A percentile compares a stretch with the other conserved stretches of the same genome.
Conservation (phyloP, 2,113 vertebrate genomes). For the Aegypius monachus region DNA sequence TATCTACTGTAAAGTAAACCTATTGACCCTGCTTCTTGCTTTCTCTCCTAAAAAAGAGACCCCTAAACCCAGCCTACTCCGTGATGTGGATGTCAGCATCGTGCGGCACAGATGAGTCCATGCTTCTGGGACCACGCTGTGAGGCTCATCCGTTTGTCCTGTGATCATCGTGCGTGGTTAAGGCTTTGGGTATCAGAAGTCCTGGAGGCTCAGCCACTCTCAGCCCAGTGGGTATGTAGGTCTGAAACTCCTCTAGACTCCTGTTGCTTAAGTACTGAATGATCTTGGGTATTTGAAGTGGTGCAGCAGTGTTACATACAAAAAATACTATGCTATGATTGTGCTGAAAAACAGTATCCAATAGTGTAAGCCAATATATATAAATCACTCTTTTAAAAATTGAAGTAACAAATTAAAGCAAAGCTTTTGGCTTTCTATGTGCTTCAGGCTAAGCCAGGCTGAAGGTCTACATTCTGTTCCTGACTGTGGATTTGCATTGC, state of each 20-base stretch:
- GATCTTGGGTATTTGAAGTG: not conserved
- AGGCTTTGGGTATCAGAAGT: not conserved
- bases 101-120: fast-evolving
- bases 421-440: not conserved
- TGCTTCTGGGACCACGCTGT: fast-evolving
- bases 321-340: not conserved
- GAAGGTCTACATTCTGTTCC: not conserved
- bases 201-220: not conserved
- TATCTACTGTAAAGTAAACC: not conserved
- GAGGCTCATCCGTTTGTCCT: not conserved
- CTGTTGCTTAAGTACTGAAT: not conserved
- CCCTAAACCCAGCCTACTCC: not conserved
- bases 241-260: not conserved
- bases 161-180: fast-evolving
- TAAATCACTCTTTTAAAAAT: not conserved
- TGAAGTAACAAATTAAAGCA: not conserved
- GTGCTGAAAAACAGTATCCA: not conserved
- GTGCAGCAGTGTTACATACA: not conserved
- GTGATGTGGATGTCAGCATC: fast-evolving
- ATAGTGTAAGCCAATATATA: not conserved
- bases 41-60: not conserved
- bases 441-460: not conserved
- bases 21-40: not conserved
- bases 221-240: fast-evolving
- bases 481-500: fast-evolving